Percentiles rank a stretch among this genome's conserved stretches.
Conservation (phyloP, 2,888 invertebrate genomes). For the Melinopterus prodromus region DNA sequence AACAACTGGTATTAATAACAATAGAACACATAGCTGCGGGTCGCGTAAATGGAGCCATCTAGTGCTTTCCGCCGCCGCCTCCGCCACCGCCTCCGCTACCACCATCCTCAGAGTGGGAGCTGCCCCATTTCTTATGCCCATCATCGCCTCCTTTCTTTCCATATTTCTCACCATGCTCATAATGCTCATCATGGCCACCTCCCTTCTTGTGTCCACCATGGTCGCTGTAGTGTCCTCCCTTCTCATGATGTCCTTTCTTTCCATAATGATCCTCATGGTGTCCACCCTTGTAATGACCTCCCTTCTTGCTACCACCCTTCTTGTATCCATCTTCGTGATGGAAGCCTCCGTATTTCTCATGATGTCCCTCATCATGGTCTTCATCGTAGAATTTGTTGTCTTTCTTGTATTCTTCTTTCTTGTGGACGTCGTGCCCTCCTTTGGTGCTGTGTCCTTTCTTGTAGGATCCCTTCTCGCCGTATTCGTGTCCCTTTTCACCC, state of each 20-base stretch:
- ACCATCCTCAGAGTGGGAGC: slow-evolving; percentile 50
- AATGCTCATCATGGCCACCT: slow-evolving; percentile 80
- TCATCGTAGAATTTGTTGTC: slow-evolving; percentile 89
- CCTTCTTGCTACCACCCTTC: slow-evolving; percentile 83
- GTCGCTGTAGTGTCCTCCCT: slow-evolving; percentile 82
- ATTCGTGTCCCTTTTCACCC: slow-evolving; percentile 72
- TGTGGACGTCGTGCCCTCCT: slow-evolving; percentile 86
- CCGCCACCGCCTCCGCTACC: slow-evolving; percentile 14
- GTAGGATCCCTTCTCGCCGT: slow-evolving; percentile 77
- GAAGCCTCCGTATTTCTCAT: slow-evolving; percentile 82
- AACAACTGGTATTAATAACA: slow-evolving; percentile 21
- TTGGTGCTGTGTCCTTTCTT: slow-evolving; percentile 88
- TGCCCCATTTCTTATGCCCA: slow-evolving; percentile 82
- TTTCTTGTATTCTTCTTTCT: slow-evolving; percentile 85
- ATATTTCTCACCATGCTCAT: slow-evolving; percentile 76
- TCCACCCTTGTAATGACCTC: slow-evolving; percentile 80
- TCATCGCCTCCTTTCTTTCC: slow-evolving; percentile 83
- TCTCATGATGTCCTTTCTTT: slow-evolving; percentile 81
- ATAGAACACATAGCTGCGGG: slow-evolving; percentile 19
- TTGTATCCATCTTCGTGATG: slow-evolving; percentile 83
- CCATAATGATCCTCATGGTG: slow-evolving; percentile 82
- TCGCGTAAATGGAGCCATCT: slow-evolving; percentile 6
- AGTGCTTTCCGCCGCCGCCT: slow-evolving; percentile 31
- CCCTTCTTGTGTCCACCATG: slow-evolving; percentile 82
- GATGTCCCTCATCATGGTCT: slow-evolving; percentile 82